Base-by-base conservation (phyloP, 1,140 invertebrate species). In the Magallana ariakensis region DNA sequence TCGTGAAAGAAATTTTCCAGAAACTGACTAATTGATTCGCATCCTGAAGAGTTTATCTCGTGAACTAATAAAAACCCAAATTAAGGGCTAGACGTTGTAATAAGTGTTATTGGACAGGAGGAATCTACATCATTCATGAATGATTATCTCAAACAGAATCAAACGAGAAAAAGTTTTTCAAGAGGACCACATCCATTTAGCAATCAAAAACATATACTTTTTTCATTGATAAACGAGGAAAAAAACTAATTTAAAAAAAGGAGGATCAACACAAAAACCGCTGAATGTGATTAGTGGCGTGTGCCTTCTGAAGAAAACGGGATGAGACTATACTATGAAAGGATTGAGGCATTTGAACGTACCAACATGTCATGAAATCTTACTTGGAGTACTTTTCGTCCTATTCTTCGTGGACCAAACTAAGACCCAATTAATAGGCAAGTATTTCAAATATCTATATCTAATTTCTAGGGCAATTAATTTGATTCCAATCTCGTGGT, bases 1-100 rank as follows among this genome's bases (percentile, higher is more conserved):
- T 70, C 66, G 9, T 70, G 66, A 70, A 70, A 70, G 66, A 70
- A 19, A 70, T 70, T 70, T 22, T 70, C 66, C 66, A 70, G 66
- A 70, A 33, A 70, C 66, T 70, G 22, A 26, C 22, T 70, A 70
- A 70, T 70, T 70, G 66, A 70, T 70, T 70, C 66, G 10, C 66
- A 33, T 70, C 22, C 66, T 26, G 19, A 33, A 26, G 22, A 70
- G 9, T 70, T 60, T 70, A 70, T 70, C 66, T 26, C 33, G 66
- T 70, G 19, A 70, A 33, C 66, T 70, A 26, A 70, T 70, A 70
- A 60, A 33, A 70, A 70, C 66, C 33, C 33, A 70, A 70, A 70
- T 70, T 70, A 70, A 19, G 22, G 66, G 22, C 66, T 26, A 70
- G 66, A 70, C 66, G 22, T 26, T 70, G 22, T 70, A 70, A 70